Evolutionary conservation across 2,888 invertebrate genomes (phyloP), one percentile per base, ranked within the genome.

Genomic region (Nymphalis polychloros): DNA sequence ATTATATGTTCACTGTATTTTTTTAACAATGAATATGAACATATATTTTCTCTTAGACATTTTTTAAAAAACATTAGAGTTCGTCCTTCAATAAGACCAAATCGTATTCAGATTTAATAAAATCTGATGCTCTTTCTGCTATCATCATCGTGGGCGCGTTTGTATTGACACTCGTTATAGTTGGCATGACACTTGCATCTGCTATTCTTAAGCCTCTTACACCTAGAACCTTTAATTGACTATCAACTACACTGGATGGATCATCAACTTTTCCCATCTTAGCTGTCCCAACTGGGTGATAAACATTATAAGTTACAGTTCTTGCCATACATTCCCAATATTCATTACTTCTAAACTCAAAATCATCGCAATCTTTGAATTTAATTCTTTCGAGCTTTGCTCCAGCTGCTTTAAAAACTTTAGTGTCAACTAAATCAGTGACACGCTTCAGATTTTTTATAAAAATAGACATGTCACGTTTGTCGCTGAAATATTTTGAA

Each of bases 301-400:
- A 91, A 2, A 91, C 90, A 64, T 91, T 87, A 59, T 81, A 90
- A 0, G 91, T 91, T 0, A 91, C 75, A 23, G 88, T 87, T 73
- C 85, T 83, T 17, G 90, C 84, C 85, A 92, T 90, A 71, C 92
- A 92, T 72, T 90, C 84, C 91, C 90, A 92, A 75, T 90, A 91
- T 1, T 82, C 79, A 61, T 87, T 82, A 76, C 86, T 87, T 31
- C 66, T 72, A 69, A 91, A 87, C 63, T 82, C 81, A 35, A 79
- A 77, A 2, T 70, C 76, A 77, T 92, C 87, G 73, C 92, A 92
- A 64, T 82, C 86, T 72, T 80, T 75, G 66, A 76, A 88, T 50
- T 84, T 47, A 63, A 92, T 85, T 63, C 91, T 83, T 73, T 83
- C 80, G 10, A 91, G 55, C 79, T 85, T 82, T n/a, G 84, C 89